Percentiles rank a stretch among this genome's conserved stretches.
Evolutionary conservation across 2,797 vertebrate genomes (phyloP).

Genomic region (Luscinia megarhynchos): DNA sequence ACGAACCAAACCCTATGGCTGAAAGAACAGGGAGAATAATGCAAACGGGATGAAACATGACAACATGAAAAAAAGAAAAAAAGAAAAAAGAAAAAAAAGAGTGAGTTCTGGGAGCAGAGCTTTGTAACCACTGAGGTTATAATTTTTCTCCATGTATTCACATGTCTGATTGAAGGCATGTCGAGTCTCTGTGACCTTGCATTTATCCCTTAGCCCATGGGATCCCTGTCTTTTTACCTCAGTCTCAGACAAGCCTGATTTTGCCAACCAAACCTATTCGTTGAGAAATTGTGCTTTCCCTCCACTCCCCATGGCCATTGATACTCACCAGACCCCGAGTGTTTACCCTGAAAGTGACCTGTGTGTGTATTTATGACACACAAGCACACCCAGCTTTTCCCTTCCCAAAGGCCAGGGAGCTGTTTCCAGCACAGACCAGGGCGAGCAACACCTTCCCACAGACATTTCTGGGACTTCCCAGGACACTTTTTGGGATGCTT

Average conservation of each 20-base stretch:
- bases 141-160: background rate
- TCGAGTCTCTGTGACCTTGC: background rate
- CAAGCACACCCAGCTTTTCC: background rate
- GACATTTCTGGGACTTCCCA: no score
- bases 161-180: background rate
- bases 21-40: background rate
- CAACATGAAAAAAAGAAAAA: no score
- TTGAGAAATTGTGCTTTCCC: background rate
- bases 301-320: background rate
- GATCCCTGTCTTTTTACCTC: background rate
- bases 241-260: rapidly evolving
- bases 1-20: background rate
- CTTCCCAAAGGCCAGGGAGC: background rate
- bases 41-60: background rate
- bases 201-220: background rate
- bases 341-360: background rate
- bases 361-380: background rate
- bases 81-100: no score
- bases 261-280: background rate
- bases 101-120: background rate
- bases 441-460: background rate
- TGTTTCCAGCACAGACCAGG: background rate
- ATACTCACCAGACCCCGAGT: background rate
- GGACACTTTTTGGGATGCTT: background rate
- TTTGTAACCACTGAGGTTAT: background rate